Evolutionary conservation across 1,140 invertebrate species (phyloP).

Genomic region (Drosophila sucinea): DNA sequence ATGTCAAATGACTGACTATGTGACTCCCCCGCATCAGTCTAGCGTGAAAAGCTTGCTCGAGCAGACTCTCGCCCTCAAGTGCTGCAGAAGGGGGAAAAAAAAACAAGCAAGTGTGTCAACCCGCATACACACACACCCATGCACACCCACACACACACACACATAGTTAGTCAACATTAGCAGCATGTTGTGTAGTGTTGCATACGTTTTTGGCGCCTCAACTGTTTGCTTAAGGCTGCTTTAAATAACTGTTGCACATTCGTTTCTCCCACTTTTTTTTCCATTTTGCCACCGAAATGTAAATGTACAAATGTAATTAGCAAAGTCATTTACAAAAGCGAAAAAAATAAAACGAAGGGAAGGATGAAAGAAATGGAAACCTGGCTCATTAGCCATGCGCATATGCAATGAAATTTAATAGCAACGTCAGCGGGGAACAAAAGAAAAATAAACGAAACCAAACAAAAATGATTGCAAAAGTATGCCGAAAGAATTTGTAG

Average conservation of each 20-base stretch:
- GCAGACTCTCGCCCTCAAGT: slow-evolving; percentile 48
- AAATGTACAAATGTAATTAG: slow-evolving; percentile 61
- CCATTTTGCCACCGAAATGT: slow-evolving; percentile 25
- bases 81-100: slow-evolving; percentile 28
- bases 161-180: slow-evolving; percentile 45
- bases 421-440: not conserved
- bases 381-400: slow-evolving; percentile 25
- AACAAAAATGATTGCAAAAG: slow-evolving; percentile 12
- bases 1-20: slow-evolving; percentile 10
- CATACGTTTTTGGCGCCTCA: slow-evolving; percentile 58
- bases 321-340: slow-evolving; percentile 35
- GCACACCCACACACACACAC: slow-evolving; percentile 16
- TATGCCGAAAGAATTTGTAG: slow-evolving; percentile 35
- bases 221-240: slow-evolving; percentile 55
- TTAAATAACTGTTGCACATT: slow-evolving; percentile 68
- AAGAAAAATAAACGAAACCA: not conserved
- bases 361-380: slow-evolving; percentile 9
- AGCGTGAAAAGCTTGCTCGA: slow-evolving; percentile 52
- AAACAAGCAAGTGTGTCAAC: slow-evolving; percentile 58
- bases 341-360: not conserved
- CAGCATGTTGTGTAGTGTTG: slow-evolving; percentile 42
- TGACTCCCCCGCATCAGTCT: slow-evolving; percentile 30
- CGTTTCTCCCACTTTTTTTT: not conserved
- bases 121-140: slow-evolving; percentile 30
- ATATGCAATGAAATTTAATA: slow-evolving; percentile 27